phyloP scores from a whole-genome alignment of 1,140 invertebrate genomes.

The Coptotermes formosanus region DNA sequence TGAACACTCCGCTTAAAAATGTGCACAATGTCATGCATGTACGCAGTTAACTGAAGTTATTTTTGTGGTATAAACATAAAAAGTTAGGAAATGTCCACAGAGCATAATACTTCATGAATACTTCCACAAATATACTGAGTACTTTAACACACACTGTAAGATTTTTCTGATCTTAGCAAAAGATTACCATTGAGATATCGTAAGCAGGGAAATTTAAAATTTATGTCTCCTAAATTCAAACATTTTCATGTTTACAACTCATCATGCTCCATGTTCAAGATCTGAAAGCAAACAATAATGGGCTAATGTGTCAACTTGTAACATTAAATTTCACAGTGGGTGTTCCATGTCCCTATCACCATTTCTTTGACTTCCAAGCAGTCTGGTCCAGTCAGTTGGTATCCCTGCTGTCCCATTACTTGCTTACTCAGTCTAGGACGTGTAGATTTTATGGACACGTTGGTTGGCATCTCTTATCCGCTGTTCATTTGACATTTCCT shows the following conservation, averaged over 20 bases:
- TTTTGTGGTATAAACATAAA: neutral
- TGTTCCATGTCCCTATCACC: neutral
- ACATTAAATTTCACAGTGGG: neutral
- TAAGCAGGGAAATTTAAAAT: too few relatives aligned
- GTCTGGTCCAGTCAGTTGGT: neutral
- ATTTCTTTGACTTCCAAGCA: slow-evolving; percentile 1
- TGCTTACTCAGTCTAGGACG: slow-evolving; percentile 12
- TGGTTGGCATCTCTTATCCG: slow-evolving; percentile 22
- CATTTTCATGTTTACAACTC: too few relatives aligned
- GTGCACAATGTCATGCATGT: neutral
- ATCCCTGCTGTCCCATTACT: neutral
- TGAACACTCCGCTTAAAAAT: neutral
- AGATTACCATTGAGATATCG: too few relatives aligned
- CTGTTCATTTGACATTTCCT: slow-evolving; percentile 26
- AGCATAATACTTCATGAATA: too few relatives aligned
- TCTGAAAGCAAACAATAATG: too few relatives aligned
- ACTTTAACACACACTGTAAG: too few relatives aligned
- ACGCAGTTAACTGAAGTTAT: neutral
- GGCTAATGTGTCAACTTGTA: neutral
- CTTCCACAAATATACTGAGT: too few relatives aligned
- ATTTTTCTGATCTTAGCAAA: too few relatives aligned
- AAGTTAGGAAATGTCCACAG: neutral
- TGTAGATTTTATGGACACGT: slow-evolving; percentile 21
- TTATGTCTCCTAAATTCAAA: too few relatives aligned
- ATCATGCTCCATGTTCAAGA: too few relatives aligned